Conservation (phyloP, 2,888 invertebrate species). For the Luperina testacea region DNA sequence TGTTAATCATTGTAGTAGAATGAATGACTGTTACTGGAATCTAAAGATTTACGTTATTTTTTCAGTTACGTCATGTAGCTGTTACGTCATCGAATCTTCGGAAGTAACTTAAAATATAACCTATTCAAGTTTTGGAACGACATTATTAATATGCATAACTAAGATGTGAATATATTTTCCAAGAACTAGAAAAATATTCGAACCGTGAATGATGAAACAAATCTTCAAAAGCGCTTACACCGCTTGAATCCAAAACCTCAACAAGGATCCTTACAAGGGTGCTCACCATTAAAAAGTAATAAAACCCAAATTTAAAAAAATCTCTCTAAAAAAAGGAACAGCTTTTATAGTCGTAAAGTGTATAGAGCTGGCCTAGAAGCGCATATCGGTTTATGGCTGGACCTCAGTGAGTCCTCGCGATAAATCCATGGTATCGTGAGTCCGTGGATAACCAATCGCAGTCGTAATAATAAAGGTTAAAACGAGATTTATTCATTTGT, state of each 20-base stretch:
- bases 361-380: conserved; percentile 58
- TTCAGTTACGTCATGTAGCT: too few species aligned
- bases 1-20: conserved; percentile 23
- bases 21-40: not conserved
- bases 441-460: conserved; percentile 76
- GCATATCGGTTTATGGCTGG: conserved; percentile 70
- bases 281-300: conserved; percentile 78
- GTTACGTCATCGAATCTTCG: not conserved
- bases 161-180: not conserved
- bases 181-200: not conserved
- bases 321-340: conserved; percentile 28
- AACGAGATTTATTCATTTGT: conserved; percentile 68
- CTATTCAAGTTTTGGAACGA: not conserved
- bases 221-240: conserved; percentile 40
- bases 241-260: conserved; percentile 35
- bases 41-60: not conserved
- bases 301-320: conserved; percentile 77
- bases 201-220: not conserved
- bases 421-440: conserved; percentile 77
- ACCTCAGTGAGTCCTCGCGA: conserved; percentile 69
- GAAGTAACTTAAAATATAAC: not conserved
- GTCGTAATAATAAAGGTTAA: conserved; percentile 73
- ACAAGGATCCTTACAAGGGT: conserved; percentile 60
- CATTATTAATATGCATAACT: not conserved
- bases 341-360: conserved; percentile 56